Conservation (phyloP, 1,140 invertebrate genomes). For the Drosophila murphyi region DNA sequence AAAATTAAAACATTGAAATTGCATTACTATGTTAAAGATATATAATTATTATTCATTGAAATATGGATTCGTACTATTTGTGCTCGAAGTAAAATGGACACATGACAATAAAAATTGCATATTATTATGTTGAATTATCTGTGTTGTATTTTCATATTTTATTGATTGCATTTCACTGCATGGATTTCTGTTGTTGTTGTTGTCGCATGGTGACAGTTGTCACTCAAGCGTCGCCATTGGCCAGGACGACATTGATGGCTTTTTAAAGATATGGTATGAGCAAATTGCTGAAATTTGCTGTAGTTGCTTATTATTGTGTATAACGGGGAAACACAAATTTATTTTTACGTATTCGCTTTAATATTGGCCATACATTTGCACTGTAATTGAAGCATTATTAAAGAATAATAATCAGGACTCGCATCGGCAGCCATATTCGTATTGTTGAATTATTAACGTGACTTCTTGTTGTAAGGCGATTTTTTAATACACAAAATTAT, state of each 20-base stretch:
- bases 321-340: conserved; percentile 42
- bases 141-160: conserved; percentile 17
- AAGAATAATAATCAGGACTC: conserved; percentile 53
- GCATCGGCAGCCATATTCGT: conserved; percentile 53
- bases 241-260: conserved; percentile 11
- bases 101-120: conserved; percentile 43
- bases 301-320: conserved; percentile 18
- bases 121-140: conserved; percentile 12
- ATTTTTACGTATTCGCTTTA: conserved; percentile 40
- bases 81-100: conserved; percentile 48
- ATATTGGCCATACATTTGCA: conserved; percentile 58
- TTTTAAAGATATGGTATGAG: not conserved
- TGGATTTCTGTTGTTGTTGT: conserved; percentile 40
- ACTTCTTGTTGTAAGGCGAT: conserved; percentile 49
- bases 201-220: conserved; percentile 61
- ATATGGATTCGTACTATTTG: not conserved
- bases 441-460: conserved; percentile 66
- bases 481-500: conserved; percentile 58
- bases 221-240: conserved; percentile 48
- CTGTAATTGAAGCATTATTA: conserved; percentile 67
- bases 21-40: not conserved
- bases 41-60: not conserved
- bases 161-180: conserved; percentile 51
- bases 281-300: conserved; percentile 28
- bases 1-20: not conserved